phyloP scores from a whole-genome alignment of 2,888 invertebrate species.

The Imbricaverruca yamaguchii region DNA sequence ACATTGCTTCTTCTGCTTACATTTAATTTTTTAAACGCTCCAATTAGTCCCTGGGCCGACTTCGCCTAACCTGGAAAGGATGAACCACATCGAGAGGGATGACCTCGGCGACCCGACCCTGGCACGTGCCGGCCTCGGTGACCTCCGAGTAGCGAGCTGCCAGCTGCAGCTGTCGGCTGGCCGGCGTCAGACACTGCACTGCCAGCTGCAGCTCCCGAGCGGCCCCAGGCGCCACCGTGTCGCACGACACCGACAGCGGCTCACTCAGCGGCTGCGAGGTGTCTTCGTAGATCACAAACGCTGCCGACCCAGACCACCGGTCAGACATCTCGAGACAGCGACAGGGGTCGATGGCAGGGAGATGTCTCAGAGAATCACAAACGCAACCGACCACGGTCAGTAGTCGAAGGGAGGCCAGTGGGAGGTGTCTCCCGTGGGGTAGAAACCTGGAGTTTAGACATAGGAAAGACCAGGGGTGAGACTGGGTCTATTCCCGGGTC shows the following conservation, averaged over 20 bases:
- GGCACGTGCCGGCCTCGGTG: neutral
- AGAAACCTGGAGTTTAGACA: too few relatives aligned
- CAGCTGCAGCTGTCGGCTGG: slow-evolving; percentile 16
- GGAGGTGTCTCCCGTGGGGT: too few relatives aligned
- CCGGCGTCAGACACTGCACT: slow-evolving; percentile 10
- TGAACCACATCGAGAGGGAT: neutral
- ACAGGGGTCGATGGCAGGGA: too few relatives aligned
- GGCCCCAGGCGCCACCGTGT: neutral
- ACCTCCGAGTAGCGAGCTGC: neutral
- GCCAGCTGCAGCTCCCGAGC: neutral
- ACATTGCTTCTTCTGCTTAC: too few relatives aligned
- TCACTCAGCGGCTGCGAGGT: neutral
- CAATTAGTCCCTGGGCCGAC: too few relatives aligned
- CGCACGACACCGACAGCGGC: neutral
- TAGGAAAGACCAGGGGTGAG: too few relatives aligned
- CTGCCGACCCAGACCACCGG: neutral
- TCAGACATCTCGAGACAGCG: too few relatives aligned
- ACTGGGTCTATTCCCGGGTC: too few relatives aligned
- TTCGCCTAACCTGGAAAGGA: neutral
- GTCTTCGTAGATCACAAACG: neutral
- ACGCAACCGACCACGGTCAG: too few relatives aligned
- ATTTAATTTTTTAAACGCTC: too few relatives aligned
- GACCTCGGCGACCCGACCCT: neutral
- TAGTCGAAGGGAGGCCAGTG: too few relatives aligned
- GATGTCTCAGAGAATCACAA: too few relatives aligned